These are phyloP conservation scores for Sphenodon punctatus DNA, from an alignment of 2,797 vertebrate genomes.

Conservation along the genomic window DNA sequence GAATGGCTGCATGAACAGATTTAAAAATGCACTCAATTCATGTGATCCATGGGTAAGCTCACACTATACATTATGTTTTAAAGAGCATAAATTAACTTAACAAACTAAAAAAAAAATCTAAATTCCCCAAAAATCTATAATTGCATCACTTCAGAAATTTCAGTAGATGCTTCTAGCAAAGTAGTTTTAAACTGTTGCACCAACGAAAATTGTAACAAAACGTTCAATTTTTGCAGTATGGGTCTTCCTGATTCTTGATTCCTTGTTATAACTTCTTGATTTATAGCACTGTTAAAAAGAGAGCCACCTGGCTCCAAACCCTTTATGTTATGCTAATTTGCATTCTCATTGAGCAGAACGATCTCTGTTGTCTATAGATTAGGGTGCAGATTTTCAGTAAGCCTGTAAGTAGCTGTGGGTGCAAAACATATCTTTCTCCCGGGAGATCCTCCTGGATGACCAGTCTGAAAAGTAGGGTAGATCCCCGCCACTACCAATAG, in stretches of 20 bases:
- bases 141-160: slow-evolving; percentile 12
- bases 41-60: slow-evolving; percentile 89
- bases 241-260: too few species aligned
- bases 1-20: slow-evolving; percentile 91
- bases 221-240: background rate
- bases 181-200: background rate
- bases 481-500: too few species aligned
- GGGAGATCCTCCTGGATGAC: too few species aligned
- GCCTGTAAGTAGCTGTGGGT: background rate
- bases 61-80: too few species aligned
- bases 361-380: background rate
- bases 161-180: background rate
- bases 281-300: background rate
- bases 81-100: too few species aligned
- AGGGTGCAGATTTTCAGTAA: background rate
- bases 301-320: background rate
- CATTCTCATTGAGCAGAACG: background rate
- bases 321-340: background rate
- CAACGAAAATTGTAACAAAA: background rate
- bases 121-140: too few species aligned
- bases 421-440: background rate
- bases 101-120: too few species aligned
- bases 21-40: slow-evolving; percentile 90
- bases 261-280: slow-evolving; percentile 8
- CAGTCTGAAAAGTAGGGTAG: too few species aligned